phyloP scores from a whole-genome alignment of 2,888 invertebrate genomes.

The Stenurella melanura region DNA sequence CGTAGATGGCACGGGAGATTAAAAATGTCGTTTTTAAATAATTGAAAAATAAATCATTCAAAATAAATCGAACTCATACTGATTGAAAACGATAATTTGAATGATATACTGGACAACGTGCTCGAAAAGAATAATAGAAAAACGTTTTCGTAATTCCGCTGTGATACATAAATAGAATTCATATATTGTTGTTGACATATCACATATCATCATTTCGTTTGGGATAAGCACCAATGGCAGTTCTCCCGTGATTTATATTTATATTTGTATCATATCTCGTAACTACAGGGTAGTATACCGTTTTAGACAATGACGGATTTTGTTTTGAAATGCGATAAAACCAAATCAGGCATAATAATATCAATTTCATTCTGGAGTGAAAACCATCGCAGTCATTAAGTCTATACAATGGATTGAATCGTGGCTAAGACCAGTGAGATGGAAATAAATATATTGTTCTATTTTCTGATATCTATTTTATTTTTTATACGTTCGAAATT shows the following conservation, averaged over 20 bases:
- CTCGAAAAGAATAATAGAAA: slow-evolving; percentile 36
- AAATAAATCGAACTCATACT: slow-evolving; percentile 28
- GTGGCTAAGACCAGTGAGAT: no score
- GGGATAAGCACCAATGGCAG: slow-evolving; percentile 29
- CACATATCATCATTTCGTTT: slow-evolving; percentile 35
- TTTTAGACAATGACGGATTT: neutral
- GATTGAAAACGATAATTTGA: slow-evolving; percentile 40
- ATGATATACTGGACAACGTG: slow-evolving; percentile 29
- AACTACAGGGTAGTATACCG: neutral
- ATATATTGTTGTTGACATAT: slow-evolving; percentile 37
- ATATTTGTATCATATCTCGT: neutral
- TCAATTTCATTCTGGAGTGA: no score
- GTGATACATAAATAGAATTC: slow-evolving; percentile 37
- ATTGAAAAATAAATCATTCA: slow-evolving; percentile 40
- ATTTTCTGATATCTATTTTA: no score
- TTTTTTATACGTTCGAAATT: no score
- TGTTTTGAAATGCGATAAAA: neutral
- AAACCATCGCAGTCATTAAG: no score
- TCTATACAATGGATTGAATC: no score
- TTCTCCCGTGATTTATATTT: neutral
- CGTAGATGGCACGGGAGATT: slow-evolving; percentile 27
- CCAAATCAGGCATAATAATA: no score
- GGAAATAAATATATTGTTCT: no score
- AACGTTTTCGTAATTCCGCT: slow-evolving; percentile 31
- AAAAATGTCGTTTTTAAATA: slow-evolving; percentile 36